A percentile compares a stretch with the other conserved stretches of the same genome.
These are phyloP conservation scores for Hyppa rectilinea DNA, from an alignment of 2,888 invertebrate species.

Conservation along the genomic window DNA sequence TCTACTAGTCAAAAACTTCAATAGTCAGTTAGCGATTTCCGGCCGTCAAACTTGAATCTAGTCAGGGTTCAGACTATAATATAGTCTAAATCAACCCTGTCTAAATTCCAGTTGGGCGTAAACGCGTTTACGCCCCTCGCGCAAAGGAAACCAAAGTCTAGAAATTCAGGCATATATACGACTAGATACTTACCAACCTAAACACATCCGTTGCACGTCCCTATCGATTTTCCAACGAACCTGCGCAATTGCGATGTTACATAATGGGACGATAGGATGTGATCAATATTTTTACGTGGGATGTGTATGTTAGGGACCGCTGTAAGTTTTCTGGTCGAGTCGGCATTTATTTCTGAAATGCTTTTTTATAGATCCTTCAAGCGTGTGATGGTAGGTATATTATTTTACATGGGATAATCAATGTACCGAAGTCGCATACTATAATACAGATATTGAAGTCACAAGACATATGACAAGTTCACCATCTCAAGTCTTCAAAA, in stretches of 20 bases:
- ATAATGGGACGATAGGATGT: neutral
- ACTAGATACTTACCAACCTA: neutral
- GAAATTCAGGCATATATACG: neutral
- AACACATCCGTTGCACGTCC: neutral
- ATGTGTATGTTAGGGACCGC: neutral
- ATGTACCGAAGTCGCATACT: too few species aligned
- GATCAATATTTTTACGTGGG: neutral
- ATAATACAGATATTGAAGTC: too few species aligned
- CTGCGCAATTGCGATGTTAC: conserved; percentile 13
- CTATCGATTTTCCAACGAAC: conserved; percentile 2
- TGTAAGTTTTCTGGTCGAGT: neutral
- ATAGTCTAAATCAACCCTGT: neutral
- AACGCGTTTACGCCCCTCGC: neutral
- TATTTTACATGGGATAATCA: too few species aligned
- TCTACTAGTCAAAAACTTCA: neutral
- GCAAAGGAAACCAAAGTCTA: neutral
- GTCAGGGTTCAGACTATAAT: neutral
- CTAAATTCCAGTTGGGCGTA: neutral
- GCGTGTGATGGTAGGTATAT: too few species aligned
- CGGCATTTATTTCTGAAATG: too few species aligned
- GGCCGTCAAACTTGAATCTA: neutral
- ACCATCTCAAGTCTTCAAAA: too few species aligned
- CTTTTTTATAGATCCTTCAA: neutral
- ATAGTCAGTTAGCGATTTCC: neutral
- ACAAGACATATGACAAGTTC: too few species aligned